Conservation (phyloP, 2,888 invertebrate species). For the Rotaria socialis region DNA sequence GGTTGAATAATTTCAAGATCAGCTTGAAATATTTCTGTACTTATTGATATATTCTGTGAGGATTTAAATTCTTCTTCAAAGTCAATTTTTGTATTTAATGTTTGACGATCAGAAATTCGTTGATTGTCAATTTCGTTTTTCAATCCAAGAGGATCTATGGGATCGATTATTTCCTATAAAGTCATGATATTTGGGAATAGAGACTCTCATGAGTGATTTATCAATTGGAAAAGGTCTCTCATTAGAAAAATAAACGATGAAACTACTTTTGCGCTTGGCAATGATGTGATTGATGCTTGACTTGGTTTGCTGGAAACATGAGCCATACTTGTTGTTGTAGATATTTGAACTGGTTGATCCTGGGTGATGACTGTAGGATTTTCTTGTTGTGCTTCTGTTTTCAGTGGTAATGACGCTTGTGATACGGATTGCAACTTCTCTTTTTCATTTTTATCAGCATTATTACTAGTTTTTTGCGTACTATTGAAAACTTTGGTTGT, state of each 20-base stretch:
- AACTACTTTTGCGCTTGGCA: too few species aligned
- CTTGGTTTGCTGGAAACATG: too few species aligned
- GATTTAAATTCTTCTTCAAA: neutral
- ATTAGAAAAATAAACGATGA: too few species aligned
- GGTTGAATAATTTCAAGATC: neutral
- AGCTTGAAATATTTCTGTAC: too few species aligned
- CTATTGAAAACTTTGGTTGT: too few species aligned
- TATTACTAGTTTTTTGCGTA: neutral
- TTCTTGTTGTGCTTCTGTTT: too few species aligned
- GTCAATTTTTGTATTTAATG: neutral
- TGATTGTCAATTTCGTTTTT: neutral
- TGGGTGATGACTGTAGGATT: neutral
- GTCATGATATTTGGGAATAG: too few species aligned
- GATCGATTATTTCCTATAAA: neutral
- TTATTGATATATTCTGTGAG: neutral
- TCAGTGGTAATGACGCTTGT: too few species aligned
- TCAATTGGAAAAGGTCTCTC: too few species aligned
- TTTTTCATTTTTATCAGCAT: neutral
- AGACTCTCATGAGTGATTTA: too few species aligned
- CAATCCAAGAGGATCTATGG: neutral
- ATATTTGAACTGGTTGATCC: neutral
- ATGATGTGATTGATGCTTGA: too few species aligned
- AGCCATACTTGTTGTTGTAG: neutral
- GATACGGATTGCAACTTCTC: neutral
- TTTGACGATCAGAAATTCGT: neutral